Conservation (phyloP, 2,797 vertebrate genomes). For the Urosaurus nigricauda region DNA sequence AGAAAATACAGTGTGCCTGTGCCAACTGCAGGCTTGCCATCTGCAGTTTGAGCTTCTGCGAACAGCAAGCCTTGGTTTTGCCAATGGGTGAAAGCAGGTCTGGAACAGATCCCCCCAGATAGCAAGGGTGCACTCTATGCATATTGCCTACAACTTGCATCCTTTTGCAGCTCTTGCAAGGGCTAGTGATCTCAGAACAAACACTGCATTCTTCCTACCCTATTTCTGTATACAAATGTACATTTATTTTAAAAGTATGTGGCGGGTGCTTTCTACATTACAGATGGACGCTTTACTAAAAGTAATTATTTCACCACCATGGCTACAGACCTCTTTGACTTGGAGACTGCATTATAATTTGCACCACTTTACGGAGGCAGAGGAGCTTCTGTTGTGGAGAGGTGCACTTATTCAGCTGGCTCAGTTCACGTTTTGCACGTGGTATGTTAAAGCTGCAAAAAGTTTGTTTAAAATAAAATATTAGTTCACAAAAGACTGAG, state of each 20-base stretch:
- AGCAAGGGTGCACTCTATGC: no score
- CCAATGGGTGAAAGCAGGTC: no score
- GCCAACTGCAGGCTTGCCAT: no score
- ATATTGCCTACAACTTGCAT: no score
- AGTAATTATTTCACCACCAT: neutral
- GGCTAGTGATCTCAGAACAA: neutral
- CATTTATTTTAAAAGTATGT: neutral
- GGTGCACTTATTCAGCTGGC: constrained; percentile 91
- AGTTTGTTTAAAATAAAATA: constrained; percentile 25
- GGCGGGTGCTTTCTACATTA: neutral
- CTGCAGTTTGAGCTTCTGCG: no score
- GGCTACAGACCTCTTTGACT: constrained; percentile 85
- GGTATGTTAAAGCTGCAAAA: constrained; percentile 90
- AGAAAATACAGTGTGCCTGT: no score
- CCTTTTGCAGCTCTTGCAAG: neutral
- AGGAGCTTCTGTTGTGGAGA: constrained; percentile 95
- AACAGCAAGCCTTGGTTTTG: no score
- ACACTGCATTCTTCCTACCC: no score
- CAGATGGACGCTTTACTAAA: neutral
- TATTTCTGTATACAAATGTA: neutral
- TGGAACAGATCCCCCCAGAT: no score
- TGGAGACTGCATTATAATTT: constrained; percentile 89
- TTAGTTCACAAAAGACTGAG: neutral
- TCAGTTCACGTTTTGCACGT: constrained; percentile 91
- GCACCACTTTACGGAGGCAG: constrained; percentile 89